Evolutionary conservation across 2,888 invertebrate species (phyloP), one percentile per base, ranked within the genome.

Genomic region (Tetropium fuscum): DNA sequence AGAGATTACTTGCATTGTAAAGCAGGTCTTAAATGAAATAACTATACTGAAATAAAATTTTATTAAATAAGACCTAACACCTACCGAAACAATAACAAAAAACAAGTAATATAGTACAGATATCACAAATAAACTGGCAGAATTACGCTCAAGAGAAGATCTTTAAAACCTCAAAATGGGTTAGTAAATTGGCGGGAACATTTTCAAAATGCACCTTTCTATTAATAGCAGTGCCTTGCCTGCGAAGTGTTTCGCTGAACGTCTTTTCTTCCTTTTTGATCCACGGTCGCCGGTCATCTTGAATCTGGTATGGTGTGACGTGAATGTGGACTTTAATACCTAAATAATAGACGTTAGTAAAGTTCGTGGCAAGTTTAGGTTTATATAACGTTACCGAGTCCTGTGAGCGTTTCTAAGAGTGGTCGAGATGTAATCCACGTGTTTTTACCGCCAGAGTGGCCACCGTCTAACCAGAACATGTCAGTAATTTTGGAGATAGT

Each of bases 401-500:
- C 83, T 1, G 90, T 87, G 48, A 95, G 85, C 0, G 90, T 89
- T 78, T 90, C 87, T 20, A 97, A 83, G 27, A 94, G 84, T 48
- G 87, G 86, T 65, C 88, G 83, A 1, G 93, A 87, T 0, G 93
- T 94, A 69, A 95, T 89, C 94, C 95, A 97, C 15, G 94, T 94
- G 80, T 94, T 90, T 78, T 90, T 90, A 0, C 89, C 88, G 10
- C 95, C 96, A n/a, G 90, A 89, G 82, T 96, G 95, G 0, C 95
- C 95, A 1, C 95, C 94, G 82, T 96, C 95, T 74, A 96, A 81
- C 95, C 95, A 97, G 82, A 90, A 93, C 88, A 96, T 91, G 65
- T 87, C 86, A 66, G 85, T 84, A 48, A 96, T 88, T 55, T 86
- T 85, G 10, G 85, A 84, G n/a, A 91, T 85, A 66, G 92, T 84